Evolutionary conservation across 2,888 invertebrate genomes (phyloP).

Genomic region (Cephalotes varians): DNA sequence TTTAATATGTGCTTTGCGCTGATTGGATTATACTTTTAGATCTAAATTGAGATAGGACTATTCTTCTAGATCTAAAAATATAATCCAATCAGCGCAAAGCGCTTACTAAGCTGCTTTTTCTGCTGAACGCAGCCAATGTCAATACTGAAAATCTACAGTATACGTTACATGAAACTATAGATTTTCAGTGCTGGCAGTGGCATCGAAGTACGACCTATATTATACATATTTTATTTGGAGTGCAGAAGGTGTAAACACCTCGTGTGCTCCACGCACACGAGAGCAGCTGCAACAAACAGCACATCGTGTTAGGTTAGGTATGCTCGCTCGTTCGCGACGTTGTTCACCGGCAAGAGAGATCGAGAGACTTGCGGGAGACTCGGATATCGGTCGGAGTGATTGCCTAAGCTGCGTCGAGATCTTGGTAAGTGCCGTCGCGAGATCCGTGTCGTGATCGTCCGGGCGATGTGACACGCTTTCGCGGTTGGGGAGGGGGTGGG

Average conservation of each 20-base stretch:
- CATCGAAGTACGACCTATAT: not conserved
- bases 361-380: not conserved
- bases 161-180: no score
- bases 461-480: not conserved
- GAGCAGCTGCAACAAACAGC: not conserved
- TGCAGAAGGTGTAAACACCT: not conserved
- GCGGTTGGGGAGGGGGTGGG: slow-evolving; percentile 39
- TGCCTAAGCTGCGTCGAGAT: not conserved
- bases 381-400: not conserved
- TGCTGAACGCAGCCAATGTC: no score
- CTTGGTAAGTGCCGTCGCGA: not conserved
- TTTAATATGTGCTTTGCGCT: no score
- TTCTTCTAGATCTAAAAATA: no score
- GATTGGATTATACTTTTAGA: no score
- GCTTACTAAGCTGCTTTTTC: no score
- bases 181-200: no score
- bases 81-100: no score
- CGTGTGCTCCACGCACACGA: not conserved
- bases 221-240: not conserved
- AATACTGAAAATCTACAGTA: no score
- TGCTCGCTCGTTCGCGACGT: not conserved
- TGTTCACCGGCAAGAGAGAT: not conserved
- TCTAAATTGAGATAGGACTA: no score
- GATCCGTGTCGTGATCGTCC: not conserved
- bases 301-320: slow-evolving; percentile 1